phyloP scores from a whole-genome alignment of 1,140 invertebrate genomes.

The Dinoponera quadriceps region DNA sequence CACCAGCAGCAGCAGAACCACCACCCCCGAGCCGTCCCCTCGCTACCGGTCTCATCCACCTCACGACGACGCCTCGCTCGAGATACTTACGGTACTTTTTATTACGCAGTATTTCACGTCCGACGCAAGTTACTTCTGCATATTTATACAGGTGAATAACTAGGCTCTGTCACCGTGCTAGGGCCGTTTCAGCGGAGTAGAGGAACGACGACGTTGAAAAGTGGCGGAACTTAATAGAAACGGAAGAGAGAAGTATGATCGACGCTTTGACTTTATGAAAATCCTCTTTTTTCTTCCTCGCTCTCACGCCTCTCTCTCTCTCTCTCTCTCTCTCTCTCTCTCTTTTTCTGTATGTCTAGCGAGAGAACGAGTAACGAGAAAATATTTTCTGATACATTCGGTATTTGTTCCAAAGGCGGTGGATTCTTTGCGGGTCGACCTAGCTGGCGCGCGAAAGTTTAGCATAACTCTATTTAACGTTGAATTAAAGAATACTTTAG shows the following conservation, averaged over 20 bases:
- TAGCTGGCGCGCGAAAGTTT: background rate
- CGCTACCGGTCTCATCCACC: constrained; percentile 64
- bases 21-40: constrained; percentile 43
- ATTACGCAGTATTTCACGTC: constrained; percentile 83
- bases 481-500: constrained; percentile 1
- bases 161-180: constrained; percentile 68
- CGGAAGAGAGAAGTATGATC: constrained; percentile 43
- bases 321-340: background rate
- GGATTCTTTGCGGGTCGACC: background rate
- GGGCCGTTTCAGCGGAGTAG: constrained; percentile 48
- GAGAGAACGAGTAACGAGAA: background rate
- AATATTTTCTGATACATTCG: background rate
- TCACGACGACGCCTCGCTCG: constrained; percentile 73
- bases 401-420: background rate
- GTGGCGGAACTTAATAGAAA: constrained; percentile 64
- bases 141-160: constrained; percentile 83
- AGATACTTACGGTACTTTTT: constrained; percentile 84
- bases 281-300: background rate
- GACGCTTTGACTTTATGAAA: constrained; percentile 16
- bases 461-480: constrained; percentile 7
- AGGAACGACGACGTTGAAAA: constrained; percentile 50
- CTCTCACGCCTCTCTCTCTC: background rate
- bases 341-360: too few species aligned
- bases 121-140: constrained; percentile 80
- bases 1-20: constrained; percentile 6